Evolutionary conservation across 2,888 invertebrate species (phyloP), one percentile per base, ranked within the genome.

Genomic region (Neelides folsomi): DNA sequence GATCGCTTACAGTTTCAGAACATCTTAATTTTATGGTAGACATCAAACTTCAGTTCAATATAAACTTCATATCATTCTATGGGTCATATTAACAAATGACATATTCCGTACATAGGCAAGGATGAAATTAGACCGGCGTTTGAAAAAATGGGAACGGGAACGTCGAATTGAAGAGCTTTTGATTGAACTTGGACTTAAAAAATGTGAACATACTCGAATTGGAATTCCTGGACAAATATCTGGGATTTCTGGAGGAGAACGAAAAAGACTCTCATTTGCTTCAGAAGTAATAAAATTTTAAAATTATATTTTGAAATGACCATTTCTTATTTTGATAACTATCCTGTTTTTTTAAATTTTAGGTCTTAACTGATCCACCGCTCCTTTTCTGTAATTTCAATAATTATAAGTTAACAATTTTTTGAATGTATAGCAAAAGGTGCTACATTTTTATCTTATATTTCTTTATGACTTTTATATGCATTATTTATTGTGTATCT

Each of bases 161-260:
- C 68, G 76, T 16, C 78, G 82, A 53, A 83, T 90, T 39, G 75
- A 79, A 52, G 77, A 80, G 54, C 75, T 90, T 10, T 68, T 88
- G 35, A 76, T 79, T 51, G 78, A 85, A 66, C 75, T 89, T 3
- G 83, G 84, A 0, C 70, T 90, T 1, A 73, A 76, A 1, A 77
- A 81, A 5, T 81, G 82, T 55, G 75, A 81, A 7, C 75, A 85
- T 60, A 83, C 84, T 0, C 74, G 80, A 53, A 94, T 95, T 52
- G 93, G 92, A 1, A 77, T 78, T 1, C 74, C 78, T 10, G 82
- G 82, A 39, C 78, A 81, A 16, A 73, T 76, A 48, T 88, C 87
- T 69, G 83, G 88, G 0, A 74, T 95, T 1, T 94, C 93, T 0
- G 93, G 94, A 0, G 95, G 95, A 0, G 95, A 95, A 69, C 82